Conservation (phyloP, 2,797 vertebrate species). For the Anguilla megastoma region DNA sequence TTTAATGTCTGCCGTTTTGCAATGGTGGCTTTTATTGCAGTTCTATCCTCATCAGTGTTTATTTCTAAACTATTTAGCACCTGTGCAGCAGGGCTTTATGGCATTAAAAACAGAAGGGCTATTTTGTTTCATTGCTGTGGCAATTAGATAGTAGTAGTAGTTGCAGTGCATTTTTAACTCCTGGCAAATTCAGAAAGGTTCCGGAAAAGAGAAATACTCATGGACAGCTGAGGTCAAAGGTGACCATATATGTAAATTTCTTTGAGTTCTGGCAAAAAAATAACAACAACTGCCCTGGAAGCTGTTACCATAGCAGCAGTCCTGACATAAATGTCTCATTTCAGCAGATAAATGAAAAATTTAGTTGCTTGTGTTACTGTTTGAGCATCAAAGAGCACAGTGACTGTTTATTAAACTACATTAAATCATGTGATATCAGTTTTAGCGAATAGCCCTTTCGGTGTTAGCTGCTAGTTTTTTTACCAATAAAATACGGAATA, state of each 20-base stretch:
- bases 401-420: background rate
- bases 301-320: background rate
- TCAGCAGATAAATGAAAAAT: background rate
- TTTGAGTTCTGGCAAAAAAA: background rate
- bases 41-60: background rate
- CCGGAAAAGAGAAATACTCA: background rate
- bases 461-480: background rate
- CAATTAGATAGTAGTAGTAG: background rate
- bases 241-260: constrained; percentile 4
- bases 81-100: background rate
- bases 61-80: background rate
- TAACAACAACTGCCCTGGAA: background rate
- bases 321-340: constrained; percentile 1
- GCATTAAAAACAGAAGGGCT: background rate
- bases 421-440: background rate
- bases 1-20: background rate
- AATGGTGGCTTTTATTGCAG: background rate
- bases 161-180: constrained; percentile 2
- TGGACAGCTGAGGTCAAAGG: constrained; percentile 15
- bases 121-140: constrained; percentile 6
- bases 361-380: background rate
- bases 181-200: background rate
- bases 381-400: background rate
- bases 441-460: background rate
- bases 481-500: background rate